phyloP scores from a whole-genome alignment of 2,797 vertebrate genomes.

The Helarctos malayanus region DNA sequence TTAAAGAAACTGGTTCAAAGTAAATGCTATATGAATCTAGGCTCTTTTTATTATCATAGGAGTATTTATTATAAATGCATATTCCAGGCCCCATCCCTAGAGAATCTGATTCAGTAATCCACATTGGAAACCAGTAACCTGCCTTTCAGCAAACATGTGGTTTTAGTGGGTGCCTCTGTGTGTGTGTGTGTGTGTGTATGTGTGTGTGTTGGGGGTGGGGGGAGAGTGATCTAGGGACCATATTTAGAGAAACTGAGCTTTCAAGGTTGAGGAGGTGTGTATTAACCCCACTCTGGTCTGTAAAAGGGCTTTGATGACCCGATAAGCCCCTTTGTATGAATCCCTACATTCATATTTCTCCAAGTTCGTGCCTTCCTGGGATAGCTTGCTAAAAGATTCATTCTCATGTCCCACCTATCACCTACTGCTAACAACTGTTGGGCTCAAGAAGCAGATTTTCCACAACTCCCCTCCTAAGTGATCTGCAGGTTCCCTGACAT shows the following conservation, averaged over 20 bases:
- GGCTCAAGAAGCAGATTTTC: not conserved
- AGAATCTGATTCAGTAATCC: not conserved
- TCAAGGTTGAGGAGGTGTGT: not conserved
- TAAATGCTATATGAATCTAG: not conserved
- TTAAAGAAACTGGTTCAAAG: not conserved
- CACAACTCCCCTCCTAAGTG: not conserved
- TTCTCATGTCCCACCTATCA: not conserved
- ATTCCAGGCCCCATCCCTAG: not conserved
- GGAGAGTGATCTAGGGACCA: not conserved
- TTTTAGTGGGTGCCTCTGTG: not conserved
- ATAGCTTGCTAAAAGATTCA: not conserved
- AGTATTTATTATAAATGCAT: not conserved
- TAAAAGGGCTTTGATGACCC: constrained; percentile 19
- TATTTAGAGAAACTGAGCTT: not conserved
- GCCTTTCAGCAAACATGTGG: not conserved
- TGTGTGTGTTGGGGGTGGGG: not conserved
- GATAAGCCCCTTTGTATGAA: not conserved
- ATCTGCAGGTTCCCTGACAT: not conserved
- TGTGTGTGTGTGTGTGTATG: not conserved
- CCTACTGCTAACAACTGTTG: not conserved
- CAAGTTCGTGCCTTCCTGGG: not conserved
- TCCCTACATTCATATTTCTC: not conserved
- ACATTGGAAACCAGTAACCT: not conserved
- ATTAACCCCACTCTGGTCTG: not conserved
- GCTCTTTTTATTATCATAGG: not conserved